A percentile compares a stretch with the other conserved stretches of the same genome.
These are phyloP conservation scores for Tachysurus vachellii DNA, from an alignment of 2,113 vertebrate genomes.

Conservation along the genomic window DNA sequence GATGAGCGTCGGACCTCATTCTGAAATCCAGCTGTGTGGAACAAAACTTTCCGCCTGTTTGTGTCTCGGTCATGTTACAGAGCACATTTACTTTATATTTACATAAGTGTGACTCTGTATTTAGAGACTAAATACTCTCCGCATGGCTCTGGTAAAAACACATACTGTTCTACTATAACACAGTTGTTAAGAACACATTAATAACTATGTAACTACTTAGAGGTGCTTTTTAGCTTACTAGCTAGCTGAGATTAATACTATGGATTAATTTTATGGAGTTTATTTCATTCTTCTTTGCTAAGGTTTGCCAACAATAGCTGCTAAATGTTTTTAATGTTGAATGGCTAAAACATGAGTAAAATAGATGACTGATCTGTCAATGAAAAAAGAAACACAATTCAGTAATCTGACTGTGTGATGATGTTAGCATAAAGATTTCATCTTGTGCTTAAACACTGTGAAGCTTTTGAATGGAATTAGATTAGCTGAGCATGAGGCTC, in stretches of 20 bases:
- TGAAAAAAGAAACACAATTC: not conserved
- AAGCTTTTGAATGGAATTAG: not conserved
- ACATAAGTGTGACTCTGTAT: not conserved
- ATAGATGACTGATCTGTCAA: not conserved
- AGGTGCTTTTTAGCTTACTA: not conserved
- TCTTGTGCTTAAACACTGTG: too few relatives aligned
- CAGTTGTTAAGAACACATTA: not conserved
- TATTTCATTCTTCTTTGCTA: too few relatives aligned
- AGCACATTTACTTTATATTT: constrained; percentile 46
- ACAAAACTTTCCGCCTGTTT: constrained; percentile 21
- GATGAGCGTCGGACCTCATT: constrained; percentile 34
- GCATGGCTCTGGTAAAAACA: not conserved
- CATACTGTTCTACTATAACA: too few relatives aligned
- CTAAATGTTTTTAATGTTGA: not conserved
- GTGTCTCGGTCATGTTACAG: not conserved
- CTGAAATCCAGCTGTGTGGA: constrained; percentile 45
- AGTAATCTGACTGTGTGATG: not conserved
- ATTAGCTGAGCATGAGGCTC: not conserved
- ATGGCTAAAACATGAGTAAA: not conserved
- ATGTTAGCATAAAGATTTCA: not conserved
- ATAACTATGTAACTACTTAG: not conserved
- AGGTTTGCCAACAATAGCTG: not conserved
- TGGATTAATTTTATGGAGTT: not conserved
- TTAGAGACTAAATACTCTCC: not conserved
- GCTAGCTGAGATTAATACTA: not conserved